These are phyloP conservation scores for Bombyx mandarina DNA, from an alignment of 1,140 invertebrate species.

Conservation along the genomic window DNA sequence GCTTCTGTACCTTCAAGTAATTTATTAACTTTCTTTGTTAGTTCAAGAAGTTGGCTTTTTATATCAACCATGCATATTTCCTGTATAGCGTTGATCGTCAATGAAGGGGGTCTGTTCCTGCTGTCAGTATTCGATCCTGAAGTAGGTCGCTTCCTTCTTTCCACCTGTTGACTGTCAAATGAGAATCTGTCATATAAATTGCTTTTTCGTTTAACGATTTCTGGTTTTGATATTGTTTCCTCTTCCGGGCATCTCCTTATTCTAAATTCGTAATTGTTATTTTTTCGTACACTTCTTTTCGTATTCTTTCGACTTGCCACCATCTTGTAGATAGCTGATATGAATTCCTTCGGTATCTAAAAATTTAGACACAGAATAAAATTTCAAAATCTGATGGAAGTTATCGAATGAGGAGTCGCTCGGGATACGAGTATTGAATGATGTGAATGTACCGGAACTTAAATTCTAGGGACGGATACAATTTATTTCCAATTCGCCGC, in stretches of 20 bases:
- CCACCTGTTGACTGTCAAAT: constrained; percentile 46
- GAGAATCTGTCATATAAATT: constrained; percentile 59
- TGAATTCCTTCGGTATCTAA: constrained; percentile 80
- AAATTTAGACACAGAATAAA: neutral
- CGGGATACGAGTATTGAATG: no score
- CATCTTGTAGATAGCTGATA: constrained; percentile 79
- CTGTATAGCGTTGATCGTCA: constrained; percentile 55
- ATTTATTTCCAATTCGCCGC: no score
- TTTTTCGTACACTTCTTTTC: constrained; percentile 63
- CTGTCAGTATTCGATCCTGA: constrained; percentile 39
- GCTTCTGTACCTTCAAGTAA: constrained; percentile 46
- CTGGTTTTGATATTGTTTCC: constrained; percentile 28
- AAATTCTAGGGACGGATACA: no score
- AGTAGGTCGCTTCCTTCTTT: constrained; percentile 47
- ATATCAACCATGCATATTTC: constrained; percentile 62
- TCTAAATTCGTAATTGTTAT: constrained; percentile 64
- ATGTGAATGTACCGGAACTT: no score
- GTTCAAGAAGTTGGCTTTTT: constrained; percentile 49
- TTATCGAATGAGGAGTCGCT: no score
- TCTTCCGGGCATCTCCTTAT: constrained; percentile 43
- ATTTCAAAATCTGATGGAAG: neutral
- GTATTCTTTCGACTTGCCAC: constrained; percentile 77
- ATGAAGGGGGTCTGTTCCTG: constrained; percentile 45
- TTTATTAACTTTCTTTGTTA: constrained; percentile 55
- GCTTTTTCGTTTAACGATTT: constrained; percentile 51